Conservation (phyloP, 2,888 invertebrate genomes). For the Stenolophus ochropezus region DNA sequence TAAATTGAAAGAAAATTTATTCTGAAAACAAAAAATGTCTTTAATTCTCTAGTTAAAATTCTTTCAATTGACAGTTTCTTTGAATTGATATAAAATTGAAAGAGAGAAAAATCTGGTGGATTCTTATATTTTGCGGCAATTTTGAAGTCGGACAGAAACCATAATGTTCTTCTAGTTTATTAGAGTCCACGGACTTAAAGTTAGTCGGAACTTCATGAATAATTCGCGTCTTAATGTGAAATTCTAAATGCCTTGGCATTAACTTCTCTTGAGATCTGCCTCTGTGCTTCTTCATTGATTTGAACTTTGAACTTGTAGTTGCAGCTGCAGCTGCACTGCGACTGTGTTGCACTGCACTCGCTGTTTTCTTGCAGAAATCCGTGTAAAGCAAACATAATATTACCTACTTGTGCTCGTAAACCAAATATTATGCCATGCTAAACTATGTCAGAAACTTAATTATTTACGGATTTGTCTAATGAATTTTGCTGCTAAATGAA, state of each 20-base stretch:
- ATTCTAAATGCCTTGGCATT: conserved; percentile 42
- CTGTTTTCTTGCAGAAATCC: not conserved
- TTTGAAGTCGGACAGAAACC: conserved; percentile 14
- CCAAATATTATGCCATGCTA: not conserved
- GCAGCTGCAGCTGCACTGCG: conserved; percentile 25
- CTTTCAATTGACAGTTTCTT: not conserved
- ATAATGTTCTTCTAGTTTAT: conserved; percentile 46
- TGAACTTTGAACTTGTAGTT: conserved; percentile 44
- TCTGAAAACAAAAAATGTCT: not conserved
- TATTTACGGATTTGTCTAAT: conserved; percentile 1
- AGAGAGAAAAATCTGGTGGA: not conserved
- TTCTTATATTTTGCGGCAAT: not conserved
- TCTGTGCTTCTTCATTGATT: conserved; percentile 40
- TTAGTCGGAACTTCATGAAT: conserved; percentile 49
- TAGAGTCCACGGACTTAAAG: conserved; percentile 41
- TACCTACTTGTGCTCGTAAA: not conserved
- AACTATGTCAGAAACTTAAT: not conserved
- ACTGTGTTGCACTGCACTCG: not conserved
- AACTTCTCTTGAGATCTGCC: not conserved
- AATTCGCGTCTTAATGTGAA: conserved; percentile 48
- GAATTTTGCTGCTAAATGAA: not conserved
- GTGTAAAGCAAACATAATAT: conserved; percentile 4
- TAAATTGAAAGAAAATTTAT: not conserved
- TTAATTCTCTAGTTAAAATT: not conserved
- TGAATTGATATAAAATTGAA: not conserved